A percentile compares a stretch with the other conserved stretches of the same genome.
These are phyloP conservation scores for Dermatemys mawii DNA, from an alignment of 2,113 vertebrate genomes.

Conservation along the genomic window DNA sequence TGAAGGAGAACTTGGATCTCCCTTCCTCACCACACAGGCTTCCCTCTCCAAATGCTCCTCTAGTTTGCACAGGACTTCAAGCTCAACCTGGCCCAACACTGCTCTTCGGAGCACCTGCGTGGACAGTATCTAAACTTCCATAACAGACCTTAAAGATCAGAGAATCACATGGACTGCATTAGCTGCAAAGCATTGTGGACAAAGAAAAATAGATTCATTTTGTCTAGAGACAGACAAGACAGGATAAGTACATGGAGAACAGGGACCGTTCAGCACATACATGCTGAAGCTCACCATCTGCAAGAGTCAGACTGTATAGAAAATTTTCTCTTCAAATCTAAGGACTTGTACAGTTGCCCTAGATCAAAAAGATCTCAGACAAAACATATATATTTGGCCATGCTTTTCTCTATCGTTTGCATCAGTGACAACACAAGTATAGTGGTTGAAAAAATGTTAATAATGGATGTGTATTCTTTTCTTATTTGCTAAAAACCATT, in stretches of 20 bases:
- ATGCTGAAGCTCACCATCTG: neutral
- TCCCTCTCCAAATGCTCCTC: neutral
- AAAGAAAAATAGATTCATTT: neutral
- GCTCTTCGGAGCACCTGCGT: too few species aligned
- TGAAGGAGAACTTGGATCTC: too few species aligned
- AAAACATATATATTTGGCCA: neutral
- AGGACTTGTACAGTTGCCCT: neutral
- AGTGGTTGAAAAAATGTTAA: neutral
- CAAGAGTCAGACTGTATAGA: rapidly evolving
- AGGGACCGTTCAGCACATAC: rapidly evolving
- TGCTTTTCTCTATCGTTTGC: neutral
- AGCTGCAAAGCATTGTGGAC: neutral
- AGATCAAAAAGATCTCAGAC: neutral
- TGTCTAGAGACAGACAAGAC: neutral
- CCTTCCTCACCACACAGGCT: too few species aligned
- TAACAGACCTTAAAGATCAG: neutral
- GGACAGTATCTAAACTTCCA: neutral
- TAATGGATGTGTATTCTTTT: neutral
- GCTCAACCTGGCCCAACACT: neutral
- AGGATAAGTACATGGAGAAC: neutral
- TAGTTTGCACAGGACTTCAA: neutral
- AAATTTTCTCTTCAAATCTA: neutral
- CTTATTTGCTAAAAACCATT: neutral
- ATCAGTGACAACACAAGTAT: neutral
- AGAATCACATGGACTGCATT: neutral